Percentiles rank a stretch among this genome's conserved stretches.
These are phyloP conservation scores for Bellardia bayeri DNA, from an alignment of 2,888 invertebrate species.

Conservation along the genomic window DNA sequence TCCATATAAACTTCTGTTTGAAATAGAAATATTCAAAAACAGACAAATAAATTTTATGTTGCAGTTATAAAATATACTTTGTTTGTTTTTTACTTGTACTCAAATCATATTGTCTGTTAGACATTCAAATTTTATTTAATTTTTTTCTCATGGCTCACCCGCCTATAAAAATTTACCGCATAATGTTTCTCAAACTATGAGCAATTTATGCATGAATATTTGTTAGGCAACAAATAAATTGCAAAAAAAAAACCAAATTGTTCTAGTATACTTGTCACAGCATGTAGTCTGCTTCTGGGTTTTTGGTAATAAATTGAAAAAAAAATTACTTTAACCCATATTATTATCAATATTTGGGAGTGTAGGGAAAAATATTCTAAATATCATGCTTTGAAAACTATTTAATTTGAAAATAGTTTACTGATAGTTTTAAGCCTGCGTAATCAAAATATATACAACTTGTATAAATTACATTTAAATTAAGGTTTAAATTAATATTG, in stretches of 20 bases:
- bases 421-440: too few relatives aligned
- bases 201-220: not conserved
- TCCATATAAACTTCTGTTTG: not conserved
- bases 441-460: too few relatives aligned
- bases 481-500: too few relatives aligned
- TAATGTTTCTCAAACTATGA: conserved; percentile 34
- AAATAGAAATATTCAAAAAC: conserved; percentile 4
- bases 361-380: not conserved
- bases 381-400: not conserved
- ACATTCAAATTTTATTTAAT: conserved; percentile 39
- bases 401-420: too few relatives aligned
- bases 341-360: not conserved
- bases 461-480: too few relatives aligned
- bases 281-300: conserved; percentile 6
- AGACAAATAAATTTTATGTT: conserved; percentile 41
- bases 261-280: conserved; percentile 25
- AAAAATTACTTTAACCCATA: conserved; percentile 5
- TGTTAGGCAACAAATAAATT: not conserved
- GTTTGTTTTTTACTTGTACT: not conserved
- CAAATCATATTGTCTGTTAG: conserved; percentile 39
- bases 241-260: not conserved
- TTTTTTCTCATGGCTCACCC: conserved; percentile 18
- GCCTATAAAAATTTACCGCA: conserved; percentile 33
- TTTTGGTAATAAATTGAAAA: conserved; percentile 23
- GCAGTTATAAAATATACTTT: conserved; percentile 38